These are phyloP conservation scores for Dryobota labecula DNA, from an alignment of 2,888 invertebrate species.

Conservation along the genomic window DNA sequence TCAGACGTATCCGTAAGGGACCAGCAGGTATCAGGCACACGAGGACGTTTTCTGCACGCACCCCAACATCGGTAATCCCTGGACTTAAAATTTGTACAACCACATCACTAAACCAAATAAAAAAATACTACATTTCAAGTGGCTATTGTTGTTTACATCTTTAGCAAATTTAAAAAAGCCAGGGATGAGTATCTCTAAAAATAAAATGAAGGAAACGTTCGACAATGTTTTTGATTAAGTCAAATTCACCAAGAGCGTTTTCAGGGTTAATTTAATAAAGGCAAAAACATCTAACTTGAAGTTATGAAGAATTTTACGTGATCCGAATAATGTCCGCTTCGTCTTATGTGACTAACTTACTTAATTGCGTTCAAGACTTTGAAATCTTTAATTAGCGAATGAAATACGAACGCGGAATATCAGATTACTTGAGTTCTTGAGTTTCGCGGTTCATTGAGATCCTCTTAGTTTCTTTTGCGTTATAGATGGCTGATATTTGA, in stretches of 20 bases:
- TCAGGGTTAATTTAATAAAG: slow-evolving; percentile 56
- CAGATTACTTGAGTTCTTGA: slow-evolving; percentile 64
- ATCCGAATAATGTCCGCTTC: slow-evolving; percentile 41
- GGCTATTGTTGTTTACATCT: too few species aligned
- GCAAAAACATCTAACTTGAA: slow-evolving; percentile 38
- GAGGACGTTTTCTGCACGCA: too few species aligned
- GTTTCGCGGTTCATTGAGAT: slow-evolving; percentile 48
- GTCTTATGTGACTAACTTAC: slow-evolving; percentile 67
- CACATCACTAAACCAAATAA: too few species aligned
- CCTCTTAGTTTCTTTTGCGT: slow-evolving; percentile 29
- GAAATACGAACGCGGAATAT: slow-evolving; percentile 68
- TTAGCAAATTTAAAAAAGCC: too few species aligned
- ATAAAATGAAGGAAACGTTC: background rate
- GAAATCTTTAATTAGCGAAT: slow-evolving; percentile 72
- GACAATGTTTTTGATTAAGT: slow-evolving; percentile 16
- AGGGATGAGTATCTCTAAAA: too few species aligned
- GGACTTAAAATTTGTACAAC: too few species aligned
- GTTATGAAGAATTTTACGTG: slow-evolving; percentile 58
- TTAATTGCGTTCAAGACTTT: slow-evolving; percentile 62
- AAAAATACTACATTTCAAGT: too few species aligned
- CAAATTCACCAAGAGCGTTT: slow-evolving; percentile 13
- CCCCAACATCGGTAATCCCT: too few species aligned
- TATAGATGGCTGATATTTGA: slow-evolving; percentile 37
- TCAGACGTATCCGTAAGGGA: too few species aligned
- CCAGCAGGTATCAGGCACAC: too few species aligned